A percentile compares a stretch with the other conserved stretches of the same genome.
Conservation (phyloP, 1,140 invertebrate genomes). For the Aradophagus sp. region DNA sequence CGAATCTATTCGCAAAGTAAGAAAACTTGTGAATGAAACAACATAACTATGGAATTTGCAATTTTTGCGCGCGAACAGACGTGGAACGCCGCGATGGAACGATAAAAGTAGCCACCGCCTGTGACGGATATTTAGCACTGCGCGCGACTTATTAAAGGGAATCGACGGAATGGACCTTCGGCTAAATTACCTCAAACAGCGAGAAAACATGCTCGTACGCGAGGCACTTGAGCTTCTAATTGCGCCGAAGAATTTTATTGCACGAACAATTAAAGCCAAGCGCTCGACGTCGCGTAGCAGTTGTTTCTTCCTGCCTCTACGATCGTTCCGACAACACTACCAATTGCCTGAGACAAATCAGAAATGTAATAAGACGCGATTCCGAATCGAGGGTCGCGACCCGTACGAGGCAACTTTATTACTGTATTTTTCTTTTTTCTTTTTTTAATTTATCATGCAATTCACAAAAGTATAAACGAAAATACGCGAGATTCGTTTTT, state of each 20-base stretch:
- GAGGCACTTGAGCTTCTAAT: slow-evolving; percentile 55
- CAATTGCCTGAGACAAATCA: too few relatives aligned
- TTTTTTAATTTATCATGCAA: too few relatives aligned
- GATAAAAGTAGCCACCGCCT: slow-evolving; percentile 56
- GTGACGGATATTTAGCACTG: slow-evolving; percentile 47
- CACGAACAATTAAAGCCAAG: slow-evolving; percentile 56
- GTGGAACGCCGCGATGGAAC: slow-evolving; percentile 52
- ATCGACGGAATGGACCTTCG: slow-evolving; percentile 55
- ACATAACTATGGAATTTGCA: slow-evolving; percentile 50
- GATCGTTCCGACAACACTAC: too few relatives aligned
- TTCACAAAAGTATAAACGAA: too few relatives aligned
- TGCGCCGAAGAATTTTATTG: slow-evolving; percentile 59
- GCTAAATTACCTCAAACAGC: slow-evolving; percentile 57
- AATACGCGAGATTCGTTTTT: too few relatives aligned
- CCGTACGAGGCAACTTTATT: too few relatives aligned
- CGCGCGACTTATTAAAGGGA: slow-evolving; percentile 50
- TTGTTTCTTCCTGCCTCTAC: slow-evolving; percentile 39
- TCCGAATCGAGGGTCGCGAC: too few relatives aligned
- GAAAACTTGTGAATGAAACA: slow-evolving; percentile 51
- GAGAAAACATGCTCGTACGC: slow-evolving; percentile 55
- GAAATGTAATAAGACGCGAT: too few relatives aligned
- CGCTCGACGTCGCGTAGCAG: slow-evolving; percentile 17
- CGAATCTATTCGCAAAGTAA: slow-evolving; percentile 48
- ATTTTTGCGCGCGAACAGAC: slow-evolving; percentile 43
- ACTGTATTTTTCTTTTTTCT: too few relatives aligned